phyloP scores from a whole-genome alignment of 2,113 vertebrate species.

The Vombatus ursinus region DNA sequence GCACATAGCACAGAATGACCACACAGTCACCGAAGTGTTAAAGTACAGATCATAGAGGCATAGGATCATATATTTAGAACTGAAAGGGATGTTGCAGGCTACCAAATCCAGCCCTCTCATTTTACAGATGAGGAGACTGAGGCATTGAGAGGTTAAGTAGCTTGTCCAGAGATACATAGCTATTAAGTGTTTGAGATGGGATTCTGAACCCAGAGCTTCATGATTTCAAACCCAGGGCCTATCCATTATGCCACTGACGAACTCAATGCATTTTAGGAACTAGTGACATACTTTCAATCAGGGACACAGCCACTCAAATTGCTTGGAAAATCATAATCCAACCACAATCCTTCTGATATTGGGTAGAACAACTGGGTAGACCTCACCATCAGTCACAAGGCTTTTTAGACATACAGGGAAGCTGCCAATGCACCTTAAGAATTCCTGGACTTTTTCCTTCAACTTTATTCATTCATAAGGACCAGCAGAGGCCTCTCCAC shows the following conservation, averaged over 20 bases:
- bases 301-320: neutral
- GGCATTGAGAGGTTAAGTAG: neutral
- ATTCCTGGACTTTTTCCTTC: neutral
- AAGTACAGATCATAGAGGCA: neutral
- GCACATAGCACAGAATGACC: neutral
- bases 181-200: neutral
- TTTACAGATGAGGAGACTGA: neutral
- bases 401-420: neutral
- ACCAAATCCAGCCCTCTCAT: neutral
- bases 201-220: neutral
- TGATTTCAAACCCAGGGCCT: neutral
- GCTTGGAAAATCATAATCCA: neutral
- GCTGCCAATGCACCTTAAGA: neutral
- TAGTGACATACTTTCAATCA: neutral
- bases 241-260: neutral
- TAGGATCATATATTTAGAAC: neutral
- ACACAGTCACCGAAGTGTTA: neutral
- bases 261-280: neutral
- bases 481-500: neutral
- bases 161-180: neutral
- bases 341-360: neutral
- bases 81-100: neutral
- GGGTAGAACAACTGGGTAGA: neutral
- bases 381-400: neutral
- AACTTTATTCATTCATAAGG: neutral